These are phyloP conservation scores for Caenorhabditis japonica DNA, from an alignment of 2,888 invertebrate genomes.

Conservation along the genomic window DNA sequence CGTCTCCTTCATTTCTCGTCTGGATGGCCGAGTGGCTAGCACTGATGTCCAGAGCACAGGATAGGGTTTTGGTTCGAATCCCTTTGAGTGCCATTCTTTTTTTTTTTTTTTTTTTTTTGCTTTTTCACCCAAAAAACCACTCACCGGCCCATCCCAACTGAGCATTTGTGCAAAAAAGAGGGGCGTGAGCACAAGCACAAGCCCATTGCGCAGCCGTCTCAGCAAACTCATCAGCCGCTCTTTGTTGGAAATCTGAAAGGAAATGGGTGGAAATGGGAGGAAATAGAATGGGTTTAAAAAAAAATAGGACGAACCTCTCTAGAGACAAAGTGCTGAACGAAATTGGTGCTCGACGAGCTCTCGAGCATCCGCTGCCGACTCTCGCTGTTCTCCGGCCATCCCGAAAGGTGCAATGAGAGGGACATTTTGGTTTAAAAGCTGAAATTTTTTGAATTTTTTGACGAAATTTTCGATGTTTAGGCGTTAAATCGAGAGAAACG, in stretches of 20 bases:
- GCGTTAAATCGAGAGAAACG: no score
- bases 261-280: no score
- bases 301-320: constrained; percentile 44
- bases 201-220: constrained; percentile 45
- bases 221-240: constrained; percentile 35
- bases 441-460: no score
- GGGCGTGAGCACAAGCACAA: constrained; percentile 62
- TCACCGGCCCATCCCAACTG: constrained; percentile 36
- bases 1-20: no score
- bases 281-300: no score
- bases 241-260: constrained; percentile 48
- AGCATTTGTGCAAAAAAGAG: constrained; percentile 57
- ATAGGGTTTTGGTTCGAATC: no score
- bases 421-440: constrained; percentile 41
- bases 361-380: constrained; percentile 65
- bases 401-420: constrained; percentile 57
- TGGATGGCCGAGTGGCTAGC: no score
- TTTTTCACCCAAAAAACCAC: constrained; percentile 1
- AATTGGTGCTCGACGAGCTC: constrained; percentile 59
- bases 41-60: no score
- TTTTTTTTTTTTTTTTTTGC: constrained; percentile 11
- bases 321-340: constrained; percentile 54
- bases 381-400: constrained; percentile 63
- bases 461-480: no score
- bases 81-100: not conserved